phyloP scores from a whole-genome alignment of 2,888 invertebrate species.

The Dioctria rufipes region DNA sequence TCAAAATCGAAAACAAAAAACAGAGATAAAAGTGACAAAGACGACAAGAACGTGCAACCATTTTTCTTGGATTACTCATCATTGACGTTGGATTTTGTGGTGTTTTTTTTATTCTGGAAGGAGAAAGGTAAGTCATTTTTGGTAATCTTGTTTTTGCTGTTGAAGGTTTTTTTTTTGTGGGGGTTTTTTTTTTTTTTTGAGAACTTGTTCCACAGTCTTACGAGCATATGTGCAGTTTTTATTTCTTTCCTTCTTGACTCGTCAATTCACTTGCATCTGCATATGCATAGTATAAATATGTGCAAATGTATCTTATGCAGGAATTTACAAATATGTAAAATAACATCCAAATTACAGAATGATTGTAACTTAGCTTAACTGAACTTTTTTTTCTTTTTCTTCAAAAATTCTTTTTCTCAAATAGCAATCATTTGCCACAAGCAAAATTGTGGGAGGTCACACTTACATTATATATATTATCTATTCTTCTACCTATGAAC shows the following conservation, averaged over 20 bases:
- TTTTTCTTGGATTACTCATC: slow-evolving; percentile 1
- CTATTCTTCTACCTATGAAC: too few relatives aligned
- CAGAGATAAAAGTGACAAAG: not conserved
- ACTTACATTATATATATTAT: too few relatives aligned
- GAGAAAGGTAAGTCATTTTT: slow-evolving; percentile 6
- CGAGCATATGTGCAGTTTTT: not conserved
- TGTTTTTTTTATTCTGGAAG: not conserved
- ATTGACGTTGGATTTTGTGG: not conserved
- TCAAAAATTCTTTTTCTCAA: not conserved
- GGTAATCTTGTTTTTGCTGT: not conserved
- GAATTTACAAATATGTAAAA: not conserved
- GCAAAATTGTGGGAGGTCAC: not conserved
- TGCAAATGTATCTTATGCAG: not conserved
- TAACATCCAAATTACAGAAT: not conserved
- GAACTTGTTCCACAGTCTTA: not conserved
- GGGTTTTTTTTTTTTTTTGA: not conserved
- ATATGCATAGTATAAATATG: too few relatives aligned
- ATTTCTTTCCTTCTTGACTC: not conserved
- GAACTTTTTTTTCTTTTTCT: too few relatives aligned
- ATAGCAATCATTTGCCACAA: not conserved
- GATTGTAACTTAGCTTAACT: not conserved
- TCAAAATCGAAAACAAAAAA: not conserved
- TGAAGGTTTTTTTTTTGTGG: not conserved
- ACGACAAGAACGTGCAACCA: not conserved
- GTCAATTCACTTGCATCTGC: not conserved